These are phyloP conservation scores for Dryoscopus gambensis DNA, from an alignment of 2,113 vertebrate genomes.

Conservation along the genomic window DNA sequence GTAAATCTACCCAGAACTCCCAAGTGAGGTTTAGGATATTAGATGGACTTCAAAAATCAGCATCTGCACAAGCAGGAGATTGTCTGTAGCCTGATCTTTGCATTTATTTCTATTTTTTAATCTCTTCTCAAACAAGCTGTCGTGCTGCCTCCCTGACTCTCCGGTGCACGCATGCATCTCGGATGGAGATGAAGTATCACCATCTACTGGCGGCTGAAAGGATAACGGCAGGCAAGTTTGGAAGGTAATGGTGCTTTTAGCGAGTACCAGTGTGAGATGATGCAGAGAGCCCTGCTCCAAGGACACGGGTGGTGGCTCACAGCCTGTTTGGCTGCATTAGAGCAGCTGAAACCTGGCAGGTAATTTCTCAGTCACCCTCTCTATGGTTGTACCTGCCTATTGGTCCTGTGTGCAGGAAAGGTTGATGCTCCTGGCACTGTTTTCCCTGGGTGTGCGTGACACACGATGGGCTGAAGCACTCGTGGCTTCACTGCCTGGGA, in stretches of 20 bases:
- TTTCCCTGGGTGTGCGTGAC: neutral
- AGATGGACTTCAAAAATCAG: neutral
- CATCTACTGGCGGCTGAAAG: conserved; percentile 29
- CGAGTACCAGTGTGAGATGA: neutral
- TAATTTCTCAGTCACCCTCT: neutral
- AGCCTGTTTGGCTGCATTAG: neutral
- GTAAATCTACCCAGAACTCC: neutral
- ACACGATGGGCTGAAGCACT: neutral
- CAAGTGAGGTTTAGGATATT: neutral
- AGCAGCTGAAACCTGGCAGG: neutral
- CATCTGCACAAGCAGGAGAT: neutral
- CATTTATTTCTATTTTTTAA: neutral
- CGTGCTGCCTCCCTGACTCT: neutral
- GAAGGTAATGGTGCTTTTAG: neutral
- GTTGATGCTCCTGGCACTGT: neutral
- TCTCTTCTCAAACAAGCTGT: neutral
- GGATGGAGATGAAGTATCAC: conserved; percentile 3
- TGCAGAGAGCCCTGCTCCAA: neutral
- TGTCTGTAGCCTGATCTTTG: neutral
- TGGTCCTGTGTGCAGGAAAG: neutral
- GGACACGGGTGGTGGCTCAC: neutral
- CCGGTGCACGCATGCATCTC: neutral
- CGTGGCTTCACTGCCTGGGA: neutral
- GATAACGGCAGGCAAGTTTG: neutral
- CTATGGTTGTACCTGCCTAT: neutral